Evolutionary conservation across 2,797 vertebrate species (phyloP).

Genomic region (Hozukius guyotensis): DNA sequence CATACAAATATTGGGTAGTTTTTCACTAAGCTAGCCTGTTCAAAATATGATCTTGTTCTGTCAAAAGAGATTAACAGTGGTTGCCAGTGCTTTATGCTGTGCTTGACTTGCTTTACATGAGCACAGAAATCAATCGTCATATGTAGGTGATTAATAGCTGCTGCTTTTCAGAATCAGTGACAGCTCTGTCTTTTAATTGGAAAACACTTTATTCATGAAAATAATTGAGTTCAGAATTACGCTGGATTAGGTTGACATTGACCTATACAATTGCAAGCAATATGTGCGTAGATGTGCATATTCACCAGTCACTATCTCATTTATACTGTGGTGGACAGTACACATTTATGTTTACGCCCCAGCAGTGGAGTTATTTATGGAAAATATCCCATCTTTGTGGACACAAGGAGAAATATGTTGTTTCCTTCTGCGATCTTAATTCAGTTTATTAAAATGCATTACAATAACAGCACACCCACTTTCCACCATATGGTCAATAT

Average conservation of each 20-base stretch:
- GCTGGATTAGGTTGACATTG: not conserved
- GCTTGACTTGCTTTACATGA: constrained; percentile 1
- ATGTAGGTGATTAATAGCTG: not conserved
- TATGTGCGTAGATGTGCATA: not conserved
- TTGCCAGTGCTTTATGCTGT: not conserved
- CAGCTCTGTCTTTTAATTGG: not conserved
- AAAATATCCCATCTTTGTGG: constrained; percentile 10
- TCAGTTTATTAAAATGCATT: constrained; percentile 50
- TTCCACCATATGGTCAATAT: constrained; percentile 60
- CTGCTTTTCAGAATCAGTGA: not conserved
- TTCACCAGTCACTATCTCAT: not conserved
- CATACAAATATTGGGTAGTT: constrained; percentile 13
- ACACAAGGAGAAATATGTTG: constrained; percentile 12
- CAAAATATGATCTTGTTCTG: constrained; percentile 7
- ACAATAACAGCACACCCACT: constrained; percentile 42
- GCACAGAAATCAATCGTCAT: not conserved
- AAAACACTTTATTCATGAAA: not conserved
- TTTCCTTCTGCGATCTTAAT: constrained; percentile 23
- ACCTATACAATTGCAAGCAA: not conserved
- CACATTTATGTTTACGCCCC: not conserved
- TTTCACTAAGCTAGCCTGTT: constrained; percentile 12
- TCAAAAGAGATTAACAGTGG: constrained; percentile 18
- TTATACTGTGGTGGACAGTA: constrained; percentile 1
- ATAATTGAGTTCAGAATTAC: not conserved
- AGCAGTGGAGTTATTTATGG: constrained; percentile 13